phyloP scores from a whole-genome alignment of 2,888 invertebrate species.

The Diaperis boleti region DNA sequence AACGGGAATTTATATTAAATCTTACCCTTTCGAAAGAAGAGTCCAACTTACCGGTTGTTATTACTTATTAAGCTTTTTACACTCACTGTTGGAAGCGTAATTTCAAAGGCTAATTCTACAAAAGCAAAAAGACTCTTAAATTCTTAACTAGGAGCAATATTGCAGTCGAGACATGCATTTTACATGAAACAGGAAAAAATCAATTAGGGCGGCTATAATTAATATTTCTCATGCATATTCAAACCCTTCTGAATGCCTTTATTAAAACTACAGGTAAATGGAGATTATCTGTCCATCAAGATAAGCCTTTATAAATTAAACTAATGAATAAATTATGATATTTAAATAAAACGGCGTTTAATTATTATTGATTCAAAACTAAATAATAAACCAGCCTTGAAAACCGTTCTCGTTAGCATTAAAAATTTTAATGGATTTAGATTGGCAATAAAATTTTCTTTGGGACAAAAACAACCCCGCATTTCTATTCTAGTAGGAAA shows the following conservation, averaged over 20 bases:
- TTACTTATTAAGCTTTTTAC: slow-evolving; percentile 6
- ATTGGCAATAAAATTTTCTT: not conserved
- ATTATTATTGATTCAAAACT: not conserved
- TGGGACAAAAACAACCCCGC: not conserved
- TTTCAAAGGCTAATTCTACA: not conserved
- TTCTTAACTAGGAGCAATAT: not conserved
- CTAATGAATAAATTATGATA: slow-evolving; percentile 3
- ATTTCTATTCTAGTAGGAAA: not conserved
- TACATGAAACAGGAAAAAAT: not conserved
- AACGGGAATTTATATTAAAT: slow-evolving; percentile 40
- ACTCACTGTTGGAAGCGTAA: too few species aligned
- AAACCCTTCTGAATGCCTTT: not conserved
- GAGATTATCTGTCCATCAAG: slow-evolving; percentile 1
- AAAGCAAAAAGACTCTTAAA: not conserved
- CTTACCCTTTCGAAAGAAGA: not conserved
- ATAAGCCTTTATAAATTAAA: not conserved
- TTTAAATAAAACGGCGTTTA: not conserved
- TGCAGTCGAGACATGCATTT: not conserved
- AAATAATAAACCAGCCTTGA: not conserved
- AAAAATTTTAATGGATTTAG: not conserved
- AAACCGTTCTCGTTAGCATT: not conserved
- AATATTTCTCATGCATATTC: not conserved
- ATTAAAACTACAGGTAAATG: not conserved
- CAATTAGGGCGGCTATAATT: not conserved
- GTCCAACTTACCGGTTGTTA: not conserved